A percentile compares a stretch with the other conserved stretches of the same genome.
phyloP scores from a whole-genome alignment of 2,113 vertebrate species.

The Chaenocephalus aceratus region DNA sequence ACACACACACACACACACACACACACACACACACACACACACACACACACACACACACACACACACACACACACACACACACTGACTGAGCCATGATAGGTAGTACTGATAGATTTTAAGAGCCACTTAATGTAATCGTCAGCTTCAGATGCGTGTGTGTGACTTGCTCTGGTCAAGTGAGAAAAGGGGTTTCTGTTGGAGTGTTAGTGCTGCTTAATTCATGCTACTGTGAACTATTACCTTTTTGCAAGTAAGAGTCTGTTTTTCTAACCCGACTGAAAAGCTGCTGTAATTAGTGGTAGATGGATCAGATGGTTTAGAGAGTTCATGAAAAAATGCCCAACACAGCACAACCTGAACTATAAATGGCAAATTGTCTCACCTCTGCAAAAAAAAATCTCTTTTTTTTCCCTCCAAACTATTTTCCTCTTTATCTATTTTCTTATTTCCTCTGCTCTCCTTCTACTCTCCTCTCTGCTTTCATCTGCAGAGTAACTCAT shows the following conservation, averaged over 20 bases:
- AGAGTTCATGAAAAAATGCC: conserved; percentile 26
- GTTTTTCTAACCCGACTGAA: conserved; percentile 73
- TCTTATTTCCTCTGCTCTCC: conserved; percentile 10
- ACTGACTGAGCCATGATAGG: conserved; percentile 73
- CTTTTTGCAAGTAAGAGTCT: conserved; percentile 57
- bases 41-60: conserved; percentile 27
- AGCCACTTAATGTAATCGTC: conserved; percentile 80
- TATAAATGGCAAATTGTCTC: conserved; percentile 13
- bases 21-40: too few relatives aligned
- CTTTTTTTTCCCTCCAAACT: conserved; percentile 7
- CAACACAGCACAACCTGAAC: conserved; percentile 19
- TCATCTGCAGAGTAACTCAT: conserved; percentile 89
- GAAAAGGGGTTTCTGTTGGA: conserved; percentile 63
- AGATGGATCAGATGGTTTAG: conserved; percentile 27
- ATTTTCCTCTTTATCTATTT: conserved; percentile 18
- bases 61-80: conserved; percentile 25
- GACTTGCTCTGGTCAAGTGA: conserved; percentile 71
- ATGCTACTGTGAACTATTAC: conserved; percentile 66
- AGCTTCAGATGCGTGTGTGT: conserved; percentile 66
- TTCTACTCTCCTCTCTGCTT: conserved; percentile 1
- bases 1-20: too few relatives aligned
- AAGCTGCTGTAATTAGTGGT: conserved; percentile 55
- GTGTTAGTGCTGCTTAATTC: conserved; percentile 67
- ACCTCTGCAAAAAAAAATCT: neutral
- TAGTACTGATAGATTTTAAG: conserved; percentile 77